phyloP scores from a whole-genome alignment of 2,797 vertebrate species.

The Cottoperca gobio region DNA sequence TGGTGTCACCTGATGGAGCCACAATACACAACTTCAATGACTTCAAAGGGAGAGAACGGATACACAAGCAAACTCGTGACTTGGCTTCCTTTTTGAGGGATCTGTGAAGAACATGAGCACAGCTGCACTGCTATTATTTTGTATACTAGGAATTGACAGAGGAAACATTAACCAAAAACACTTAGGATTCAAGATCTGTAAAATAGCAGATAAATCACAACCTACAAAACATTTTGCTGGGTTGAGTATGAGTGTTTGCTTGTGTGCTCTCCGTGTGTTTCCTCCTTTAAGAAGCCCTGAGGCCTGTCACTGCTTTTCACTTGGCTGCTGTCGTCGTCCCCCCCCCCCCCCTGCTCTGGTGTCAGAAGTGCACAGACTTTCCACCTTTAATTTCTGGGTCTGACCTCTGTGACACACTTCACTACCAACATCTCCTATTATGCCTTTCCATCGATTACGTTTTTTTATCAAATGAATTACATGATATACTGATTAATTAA shows the following conservation, averaged over 20 bases:
- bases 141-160: background rate
- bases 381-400: conserved; percentile 61
- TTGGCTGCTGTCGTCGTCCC: conserved; percentile 46
- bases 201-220: background rate
- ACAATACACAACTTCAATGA: too few species aligned
- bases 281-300: conserved; percentile 56
- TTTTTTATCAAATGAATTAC: too few species aligned
- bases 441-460: too few species aligned
- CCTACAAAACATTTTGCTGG: too few species aligned
- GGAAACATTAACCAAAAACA: background rate
- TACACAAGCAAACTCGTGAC: background rate
- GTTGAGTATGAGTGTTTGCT: conserved; percentile 28
- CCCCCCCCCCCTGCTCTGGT: background rate
- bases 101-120: background rate
- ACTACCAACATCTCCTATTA: conserved; percentile 18
- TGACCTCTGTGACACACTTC: conserved; percentile 66
- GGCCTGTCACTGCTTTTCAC: conserved; percentile 72
- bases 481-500: too few species aligned
- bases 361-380: conserved; percentile 63
- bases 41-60: background rate
- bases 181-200: background rate
- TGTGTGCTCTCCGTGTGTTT: conserved; percentile 41
- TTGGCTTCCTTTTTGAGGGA: background rate
- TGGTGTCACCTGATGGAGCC: too few species aligned
- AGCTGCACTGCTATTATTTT: background rate